Evolutionary conservation across 2,888 invertebrate genomes (phyloP).

Genomic region (Lottia scabra): DNA sequence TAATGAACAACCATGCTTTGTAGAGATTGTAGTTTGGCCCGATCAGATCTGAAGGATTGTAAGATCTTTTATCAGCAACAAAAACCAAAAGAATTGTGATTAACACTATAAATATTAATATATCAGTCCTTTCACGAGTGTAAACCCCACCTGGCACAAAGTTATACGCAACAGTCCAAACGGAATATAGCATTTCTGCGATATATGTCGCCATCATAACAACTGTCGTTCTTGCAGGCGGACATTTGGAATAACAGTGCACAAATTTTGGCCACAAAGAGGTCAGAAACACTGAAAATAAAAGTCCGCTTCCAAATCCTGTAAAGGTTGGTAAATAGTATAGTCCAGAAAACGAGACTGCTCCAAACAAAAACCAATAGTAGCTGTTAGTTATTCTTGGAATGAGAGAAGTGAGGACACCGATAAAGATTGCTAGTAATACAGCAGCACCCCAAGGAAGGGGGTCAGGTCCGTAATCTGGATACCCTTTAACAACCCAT

Average conservation of each 20-base stretch:
- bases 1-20: not conserved
- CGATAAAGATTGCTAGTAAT: slow-evolving; percentile 47
- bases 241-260: slow-evolving; percentile 53
- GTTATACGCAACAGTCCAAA: slow-evolving; percentile 70
- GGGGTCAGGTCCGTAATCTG: slow-evolving; percentile 64
- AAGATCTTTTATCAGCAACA: not conserved
- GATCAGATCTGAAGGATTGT: not conserved
- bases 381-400: slow-evolving; percentile 39
- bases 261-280: slow-evolving; percentile 65
- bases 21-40: not conserved
- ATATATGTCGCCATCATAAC: slow-evolving; percentile 59
- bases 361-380: slow-evolving; percentile 60
- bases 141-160: slow-evolving; percentile 70
- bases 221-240: slow-evolving; percentile 57
- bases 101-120: slow-evolving; percentile 58
- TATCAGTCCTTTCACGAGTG: slow-evolving; percentile 67
- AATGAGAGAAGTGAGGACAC: slow-evolving; percentile 47
- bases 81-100: slow-evolving; percentile 47
- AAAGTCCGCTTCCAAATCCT: slow-evolving; percentile 60
- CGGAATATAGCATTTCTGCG: slow-evolving; percentile 61
- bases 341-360: slow-evolving; percentile 43
- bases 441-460: slow-evolving; percentile 63
- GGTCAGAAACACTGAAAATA: slow-evolving; percentile 61
- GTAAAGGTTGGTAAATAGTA: slow-evolving; percentile 62
- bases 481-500: slow-evolving; percentile 66